Evolutionary conservation across 1,140 invertebrate species (phyloP).

Genomic region (Neodiprion pinetum): DNA sequence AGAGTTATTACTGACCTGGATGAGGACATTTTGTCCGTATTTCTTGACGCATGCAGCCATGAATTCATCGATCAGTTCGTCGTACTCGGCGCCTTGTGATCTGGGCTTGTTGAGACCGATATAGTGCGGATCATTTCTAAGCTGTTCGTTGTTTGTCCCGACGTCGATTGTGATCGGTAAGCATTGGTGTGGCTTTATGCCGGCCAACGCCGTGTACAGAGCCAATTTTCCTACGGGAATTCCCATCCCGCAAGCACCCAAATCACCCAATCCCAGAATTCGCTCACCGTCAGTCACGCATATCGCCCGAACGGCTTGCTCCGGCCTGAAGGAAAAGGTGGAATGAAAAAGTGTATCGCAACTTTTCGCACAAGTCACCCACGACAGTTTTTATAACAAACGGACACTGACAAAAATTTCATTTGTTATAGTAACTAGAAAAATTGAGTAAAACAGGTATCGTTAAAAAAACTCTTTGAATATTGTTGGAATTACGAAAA

Average conservation of each 20-base stretch:
- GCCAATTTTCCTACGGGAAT: constrained; percentile 95
- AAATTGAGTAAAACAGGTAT: no score
- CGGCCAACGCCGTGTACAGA: constrained; percentile 91
- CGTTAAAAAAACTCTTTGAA: no score
- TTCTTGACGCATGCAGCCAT: constrained; percentile 94
- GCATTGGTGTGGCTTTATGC: constrained; percentile 92
- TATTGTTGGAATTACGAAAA: no score
- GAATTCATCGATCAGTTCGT: constrained; percentile 97
- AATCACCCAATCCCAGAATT: constrained; percentile 92
- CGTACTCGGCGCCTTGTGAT: constrained; percentile 87
- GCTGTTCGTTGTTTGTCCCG: constrained; percentile 88
- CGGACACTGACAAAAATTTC: no score
- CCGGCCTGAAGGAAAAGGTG: constrained; percentile 73
- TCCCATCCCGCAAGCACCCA: constrained; percentile 95
- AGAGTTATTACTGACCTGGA: constrained; percentile 67
- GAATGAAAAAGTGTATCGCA: constrained; percentile 22
- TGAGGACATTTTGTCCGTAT: constrained; percentile 88
- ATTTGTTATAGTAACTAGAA: no score
- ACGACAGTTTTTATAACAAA: no score
- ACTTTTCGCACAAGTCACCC: neutral
- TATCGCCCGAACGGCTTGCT: constrained; percentile 90
- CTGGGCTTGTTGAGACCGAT: constrained; percentile 91
- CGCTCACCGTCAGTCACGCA: constrained; percentile 95
- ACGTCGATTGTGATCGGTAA: constrained; percentile 93
- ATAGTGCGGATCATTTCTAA: constrained; percentile 94